Percentiles rank a stretch among this genome's conserved stretches.
phyloP scores from a whole-genome alignment of 2,888 invertebrate species.

The Sinopyrophorus schimmeli region DNA sequence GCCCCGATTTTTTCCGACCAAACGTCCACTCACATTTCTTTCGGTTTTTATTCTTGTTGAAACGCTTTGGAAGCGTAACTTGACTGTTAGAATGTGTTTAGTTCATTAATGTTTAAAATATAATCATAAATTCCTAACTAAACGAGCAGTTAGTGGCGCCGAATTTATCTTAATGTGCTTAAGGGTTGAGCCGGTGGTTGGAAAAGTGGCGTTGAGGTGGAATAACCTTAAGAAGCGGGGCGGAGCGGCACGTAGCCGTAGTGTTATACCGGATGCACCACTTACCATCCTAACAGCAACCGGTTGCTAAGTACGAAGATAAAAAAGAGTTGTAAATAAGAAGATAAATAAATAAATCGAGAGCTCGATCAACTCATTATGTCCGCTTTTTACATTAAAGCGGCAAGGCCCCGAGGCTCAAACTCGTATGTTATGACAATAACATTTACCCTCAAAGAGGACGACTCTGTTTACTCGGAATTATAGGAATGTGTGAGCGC shows the following conservation, averaged over 20 bases:
- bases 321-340: conserved; percentile 33
- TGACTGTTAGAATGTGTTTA: no score
- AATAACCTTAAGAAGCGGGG: conserved; percentile 8
- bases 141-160: conserved; percentile 41
- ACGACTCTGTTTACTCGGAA: conserved; percentile 18
- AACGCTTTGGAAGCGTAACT: no score
- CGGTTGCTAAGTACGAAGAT: conserved; percentile 34
- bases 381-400: conserved; percentile 37
- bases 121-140: conserved; percentile 34
- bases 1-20: no score
- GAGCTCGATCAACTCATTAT: conserved; percentile 40
- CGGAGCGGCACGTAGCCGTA: conserved; percentile 4
- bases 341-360: conserved; percentile 35
- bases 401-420: conserved; percentile 14
- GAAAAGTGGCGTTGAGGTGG: conserved; percentile 20
- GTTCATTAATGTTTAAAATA: conserved; percentile 23
- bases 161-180: conserved; percentile 42
- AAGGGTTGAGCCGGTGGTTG: conserved; percentile 15
- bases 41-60: no score
- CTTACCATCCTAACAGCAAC: conserved; percentile 30
- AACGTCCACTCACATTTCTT: no score
- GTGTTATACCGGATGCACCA: conserved; percentile 36
- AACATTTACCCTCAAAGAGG: conserved; percentile 12
- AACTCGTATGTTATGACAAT: conserved; percentile 21
- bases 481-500: conserved; percentile 16